Conservation (phyloP, 2,888 invertebrate species). For the Pardosa pseudoannulata region DNA sequence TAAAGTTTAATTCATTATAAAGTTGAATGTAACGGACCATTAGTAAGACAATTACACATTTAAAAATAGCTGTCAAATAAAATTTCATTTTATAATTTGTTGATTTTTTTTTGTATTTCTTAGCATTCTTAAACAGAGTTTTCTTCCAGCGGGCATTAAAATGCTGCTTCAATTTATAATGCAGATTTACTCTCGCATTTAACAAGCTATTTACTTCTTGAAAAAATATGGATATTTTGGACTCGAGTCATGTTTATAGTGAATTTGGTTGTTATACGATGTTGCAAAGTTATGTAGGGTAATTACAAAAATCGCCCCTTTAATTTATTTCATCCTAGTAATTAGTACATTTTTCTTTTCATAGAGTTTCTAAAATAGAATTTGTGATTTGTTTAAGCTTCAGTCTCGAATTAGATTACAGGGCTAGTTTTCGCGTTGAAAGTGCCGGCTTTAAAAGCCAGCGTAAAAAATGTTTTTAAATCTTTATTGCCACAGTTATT, state of each 20-base stretch:
- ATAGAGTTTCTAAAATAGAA: constrained; percentile 29
- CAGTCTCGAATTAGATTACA: neutral
- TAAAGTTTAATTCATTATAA: too few relatives aligned
- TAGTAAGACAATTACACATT: too few relatives aligned
- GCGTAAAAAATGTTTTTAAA: neutral
- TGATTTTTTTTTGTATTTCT: too few relatives aligned
- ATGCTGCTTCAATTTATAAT: constrained; percentile 34
- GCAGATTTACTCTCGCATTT: constrained; percentile 31
- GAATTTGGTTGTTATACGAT: constrained; percentile 28
- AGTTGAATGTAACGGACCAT: too few relatives aligned
- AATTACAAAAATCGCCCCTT: constrained; percentile 57
- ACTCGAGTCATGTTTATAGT: constrained; percentile 19
- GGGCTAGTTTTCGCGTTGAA: neutral
- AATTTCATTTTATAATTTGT: too few relatives aligned
- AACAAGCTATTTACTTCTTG: neutral
- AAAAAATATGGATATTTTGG: constrained; percentile 8
- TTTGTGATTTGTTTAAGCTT: neutral
- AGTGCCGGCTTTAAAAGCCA: neutral
- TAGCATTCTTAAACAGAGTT: neutral
- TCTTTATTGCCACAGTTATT: neutral
- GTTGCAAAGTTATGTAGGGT: constrained; percentile 28
- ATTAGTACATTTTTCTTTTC: constrained; percentile 53
- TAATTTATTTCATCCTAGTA: constrained; percentile 60
- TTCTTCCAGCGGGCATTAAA: neutral
- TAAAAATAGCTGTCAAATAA: too few relatives aligned